Evolutionary conservation across 2,113 vertebrate species (phyloP), one percentile per base, ranked within the genome.

Genomic region (Okapia johnstoni): DNA sequence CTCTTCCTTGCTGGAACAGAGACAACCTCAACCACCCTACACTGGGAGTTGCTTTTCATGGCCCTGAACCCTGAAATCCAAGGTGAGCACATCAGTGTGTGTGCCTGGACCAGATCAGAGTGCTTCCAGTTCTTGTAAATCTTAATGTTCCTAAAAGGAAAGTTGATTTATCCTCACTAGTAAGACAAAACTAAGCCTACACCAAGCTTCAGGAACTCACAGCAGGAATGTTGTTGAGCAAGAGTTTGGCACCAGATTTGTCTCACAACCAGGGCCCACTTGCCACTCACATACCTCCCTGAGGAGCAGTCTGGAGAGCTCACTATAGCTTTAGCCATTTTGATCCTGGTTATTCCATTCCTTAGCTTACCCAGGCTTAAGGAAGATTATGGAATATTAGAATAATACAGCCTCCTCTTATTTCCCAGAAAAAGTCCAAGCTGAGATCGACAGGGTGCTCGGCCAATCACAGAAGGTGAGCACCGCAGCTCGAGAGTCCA

Each of bases 1-100:
- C 98, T 99, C 76, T 98, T 99, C 70, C 50, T 96, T 0, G 99
- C 99, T 7, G 99, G 99, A 89, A 99, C 99, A 0, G 98, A 99
- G 95, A 99, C 97, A 66, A 98, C 98, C 0, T 98, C 98, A 6
- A 98, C 99, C 0, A 99, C 99, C 1, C 61, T 99, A 43, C 97
- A 97, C 81, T 99, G 99, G 99, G 99, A 96, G n/a, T 85, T 99
- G 55, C 98, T 99, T 0, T 99, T 97, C 33, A 99, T 99, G 99
- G 99, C 98, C 26, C 5, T 88, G 0, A 1, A 99, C 61, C 99
- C 99, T 2, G 98, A 99, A 80, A 98, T 99, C 70, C 99, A 99
- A 99, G 98, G 99, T 99, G 66, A 90, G 66, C 0, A 0, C 10
- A 52, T 15, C 19, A 1, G 16, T 14, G 36, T 9, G 23, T 76